Conservation (phyloP, 2,113 vertebrate species). For the Promerops cafer region DNA sequence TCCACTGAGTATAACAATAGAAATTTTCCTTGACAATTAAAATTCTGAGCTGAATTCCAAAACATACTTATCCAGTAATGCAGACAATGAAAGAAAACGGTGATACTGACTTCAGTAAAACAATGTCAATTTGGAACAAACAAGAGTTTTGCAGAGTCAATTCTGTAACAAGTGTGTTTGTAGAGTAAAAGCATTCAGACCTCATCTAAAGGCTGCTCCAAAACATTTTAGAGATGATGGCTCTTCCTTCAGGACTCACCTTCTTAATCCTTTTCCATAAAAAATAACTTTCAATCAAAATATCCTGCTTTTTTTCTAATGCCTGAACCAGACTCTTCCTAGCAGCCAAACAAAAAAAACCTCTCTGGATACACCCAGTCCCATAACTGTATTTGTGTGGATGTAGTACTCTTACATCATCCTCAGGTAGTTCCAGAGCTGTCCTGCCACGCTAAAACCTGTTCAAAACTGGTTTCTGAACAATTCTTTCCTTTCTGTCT, state of each 20-base stretch:
- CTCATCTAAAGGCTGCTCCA: neutral
- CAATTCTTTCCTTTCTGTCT: neutral
- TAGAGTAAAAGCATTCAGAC: neutral
- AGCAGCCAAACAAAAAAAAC: neutral
- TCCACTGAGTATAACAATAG: neutral
- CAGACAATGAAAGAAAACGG: neutral
- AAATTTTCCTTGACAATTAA: neutral
- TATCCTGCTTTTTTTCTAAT: neutral
- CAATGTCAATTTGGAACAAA: neutral
- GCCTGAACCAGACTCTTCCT: neutral
- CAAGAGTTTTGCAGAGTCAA: neutral
- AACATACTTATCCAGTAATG: neutral
- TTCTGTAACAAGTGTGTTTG: neutral
- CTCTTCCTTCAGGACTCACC: neutral
- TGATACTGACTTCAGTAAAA: neutral
- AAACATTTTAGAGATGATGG: neutral
- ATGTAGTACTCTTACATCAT: neutral
- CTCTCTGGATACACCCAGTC: neutral
- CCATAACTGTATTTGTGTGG: neutral
- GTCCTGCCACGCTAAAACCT: fast-evolving
- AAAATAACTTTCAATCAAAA: neutral
- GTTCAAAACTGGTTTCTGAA: neutral
- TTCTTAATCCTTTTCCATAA: neutral
- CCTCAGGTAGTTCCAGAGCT: neutral
- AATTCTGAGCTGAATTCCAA: neutral